phyloP scores from a whole-genome alignment of 2,113 vertebrate species.

The Vulpes lagopus region DNA sequence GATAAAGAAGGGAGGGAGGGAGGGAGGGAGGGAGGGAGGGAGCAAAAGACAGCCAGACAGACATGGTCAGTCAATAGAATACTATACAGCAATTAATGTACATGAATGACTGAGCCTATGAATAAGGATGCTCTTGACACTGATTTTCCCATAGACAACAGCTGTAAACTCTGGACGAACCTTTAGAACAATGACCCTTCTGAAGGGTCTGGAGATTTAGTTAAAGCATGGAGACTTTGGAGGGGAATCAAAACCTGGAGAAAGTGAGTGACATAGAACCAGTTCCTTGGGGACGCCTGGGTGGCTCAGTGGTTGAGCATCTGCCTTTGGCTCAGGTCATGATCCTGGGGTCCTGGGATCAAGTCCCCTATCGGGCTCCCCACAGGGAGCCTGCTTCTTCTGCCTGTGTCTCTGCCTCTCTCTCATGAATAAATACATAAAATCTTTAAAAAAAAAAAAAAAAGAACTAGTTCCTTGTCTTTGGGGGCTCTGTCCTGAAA shows the following conservation, averaged over 20 bases:
- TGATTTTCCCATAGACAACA: neutral
- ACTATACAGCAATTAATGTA: neutral
- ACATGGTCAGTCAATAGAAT: neutral
- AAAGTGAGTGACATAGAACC: neutral
- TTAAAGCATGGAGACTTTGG: neutral
- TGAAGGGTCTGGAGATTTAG: neutral
- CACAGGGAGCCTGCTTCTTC: too few relatives aligned
- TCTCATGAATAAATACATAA: too few relatives aligned
- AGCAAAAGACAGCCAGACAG: neutral
- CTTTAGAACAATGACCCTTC: too few relatives aligned
- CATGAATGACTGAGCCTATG: neutral
- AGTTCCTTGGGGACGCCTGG: neutral
- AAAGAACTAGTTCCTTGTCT: neutral
- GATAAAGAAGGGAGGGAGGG: neutral
- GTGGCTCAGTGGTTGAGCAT: too few relatives aligned
- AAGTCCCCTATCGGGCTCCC: too few relatives aligned
- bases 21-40: neutral
- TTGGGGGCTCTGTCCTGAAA: neutral
- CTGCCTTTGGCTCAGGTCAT: too few relatives aligned
- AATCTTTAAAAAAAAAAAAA: too few relatives aligned
- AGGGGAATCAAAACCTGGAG: neutral
- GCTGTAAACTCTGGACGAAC: neutral
- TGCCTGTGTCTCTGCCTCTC: too few relatives aligned
- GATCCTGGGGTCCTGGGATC: too few relatives aligned
- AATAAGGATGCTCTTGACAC: neutral